A percentile compares a stretch with the other conserved stretches of the same genome.
Evolutionary conservation across 2,113 vertebrate species (phyloP).

Genomic region (Phalacrocorax carbo): DNA sequence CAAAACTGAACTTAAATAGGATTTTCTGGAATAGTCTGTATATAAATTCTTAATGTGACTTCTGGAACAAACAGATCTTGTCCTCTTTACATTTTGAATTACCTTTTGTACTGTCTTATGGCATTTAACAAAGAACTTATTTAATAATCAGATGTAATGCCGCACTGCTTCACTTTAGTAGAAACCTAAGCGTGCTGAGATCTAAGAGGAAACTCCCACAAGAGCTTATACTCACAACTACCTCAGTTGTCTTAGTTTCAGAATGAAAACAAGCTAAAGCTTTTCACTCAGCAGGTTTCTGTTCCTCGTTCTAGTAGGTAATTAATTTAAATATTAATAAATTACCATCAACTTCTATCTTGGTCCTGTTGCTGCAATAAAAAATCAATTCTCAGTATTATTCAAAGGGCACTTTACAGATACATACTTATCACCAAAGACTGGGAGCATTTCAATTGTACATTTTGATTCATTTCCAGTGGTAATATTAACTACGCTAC

Average conservation of each 20-base stretch:
- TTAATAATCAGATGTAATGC: neutral
- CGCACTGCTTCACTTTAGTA: neutral
- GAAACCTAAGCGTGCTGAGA: neutral
- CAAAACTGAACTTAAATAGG: neutral
- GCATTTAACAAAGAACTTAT: neutral
- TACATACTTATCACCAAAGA: neutral
- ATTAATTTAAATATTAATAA: slow-evolving; percentile 1
- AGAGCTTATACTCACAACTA: neutral
- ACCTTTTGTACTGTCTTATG: neutral
- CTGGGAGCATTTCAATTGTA: neutral
- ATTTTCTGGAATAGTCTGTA: neutral
- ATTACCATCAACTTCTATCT: neutral
- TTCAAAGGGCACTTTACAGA: neutral
- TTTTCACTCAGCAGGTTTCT: neutral
- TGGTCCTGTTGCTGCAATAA: neutral
- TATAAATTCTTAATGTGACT: neutral
- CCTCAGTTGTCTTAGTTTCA: neutral
- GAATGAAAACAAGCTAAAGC: neutral
- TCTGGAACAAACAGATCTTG: neutral
- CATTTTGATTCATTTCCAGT: neutral
- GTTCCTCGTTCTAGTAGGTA: neutral
- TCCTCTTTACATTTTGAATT: neutral
- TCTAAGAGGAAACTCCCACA: neutral
- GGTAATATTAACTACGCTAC: neutral
- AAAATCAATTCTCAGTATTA: neutral